Conservation (phyloP, 2,888 invertebrate genomes). For the Sclerodermus sp. region DNA sequence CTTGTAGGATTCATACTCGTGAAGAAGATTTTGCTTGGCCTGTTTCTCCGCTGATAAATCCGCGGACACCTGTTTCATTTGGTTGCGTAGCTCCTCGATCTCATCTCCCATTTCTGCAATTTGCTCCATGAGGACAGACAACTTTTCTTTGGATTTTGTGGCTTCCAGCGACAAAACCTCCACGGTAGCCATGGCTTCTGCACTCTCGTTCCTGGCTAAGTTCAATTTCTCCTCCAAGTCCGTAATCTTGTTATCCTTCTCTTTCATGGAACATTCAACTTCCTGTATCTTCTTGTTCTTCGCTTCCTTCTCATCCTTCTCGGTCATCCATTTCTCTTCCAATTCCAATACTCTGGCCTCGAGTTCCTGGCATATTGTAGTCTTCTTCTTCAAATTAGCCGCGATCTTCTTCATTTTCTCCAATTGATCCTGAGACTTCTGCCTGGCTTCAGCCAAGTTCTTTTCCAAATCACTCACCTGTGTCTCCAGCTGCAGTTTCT, state of each 20-base stretch:
- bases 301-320: slow-evolving; percentile 45
- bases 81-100: slow-evolving; percentile 17
- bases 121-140: slow-evolving; percentile 24
- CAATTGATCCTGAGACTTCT: slow-evolving; percentile 69
- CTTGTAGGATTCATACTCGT: slow-evolving; percentile 27
- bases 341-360: slow-evolving; percentile 56
- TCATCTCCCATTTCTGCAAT: slow-evolving; percentile 31
- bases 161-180: slow-evolving; percentile 26
- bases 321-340: slow-evolving; percentile 37
- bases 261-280: slow-evolving; percentile 23
- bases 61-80: slow-evolving; percentile 3
- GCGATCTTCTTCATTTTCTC: slow-evolving; percentile 81
- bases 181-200: slow-evolving; percentile 15
- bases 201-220: slow-evolving; percentile 18
- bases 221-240: slow-evolving; percentile 37
- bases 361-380: slow-evolving; percentile 66
- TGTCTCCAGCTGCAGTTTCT: slow-evolving; percentile 44
- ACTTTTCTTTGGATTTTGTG: slow-evolving; percentile 23
- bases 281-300: slow-evolving; percentile 41
- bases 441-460: slow-evolving; percentile 59
- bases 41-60: slow-evolving; percentile 19
- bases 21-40: slow-evolving; percentile 16
- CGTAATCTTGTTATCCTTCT: slow-evolving; percentile 40
- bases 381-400: slow-evolving; percentile 74
- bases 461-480: slow-evolving; percentile 56